phyloP scores from a whole-genome alignment of 2,113 vertebrate genomes.

The Antechinus flavipes region DNA sequence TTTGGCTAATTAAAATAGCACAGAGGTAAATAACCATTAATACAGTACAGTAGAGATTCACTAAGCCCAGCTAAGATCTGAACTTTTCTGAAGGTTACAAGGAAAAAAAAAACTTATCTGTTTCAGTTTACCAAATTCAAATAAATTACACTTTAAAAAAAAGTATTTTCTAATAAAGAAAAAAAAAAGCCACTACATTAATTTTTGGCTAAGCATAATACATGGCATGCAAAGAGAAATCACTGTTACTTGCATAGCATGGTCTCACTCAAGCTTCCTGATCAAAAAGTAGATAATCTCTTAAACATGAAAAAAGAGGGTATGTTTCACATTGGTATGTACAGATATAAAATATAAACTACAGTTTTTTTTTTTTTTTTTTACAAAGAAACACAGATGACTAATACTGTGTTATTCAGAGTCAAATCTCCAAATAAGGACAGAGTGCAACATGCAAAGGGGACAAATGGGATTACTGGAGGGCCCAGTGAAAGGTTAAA shows the following conservation, averaged over 20 bases:
- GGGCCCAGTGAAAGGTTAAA: constrained; percentile 63
- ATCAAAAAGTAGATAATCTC: constrained; percentile 67
- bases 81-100: constrained; percentile 30
- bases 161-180: constrained; percentile 52
- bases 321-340: constrained; percentile 77
- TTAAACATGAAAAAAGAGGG: constrained; percentile 64
- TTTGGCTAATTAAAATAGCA: constrained; percentile 70
- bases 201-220: constrained; percentile 81
- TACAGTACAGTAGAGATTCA: constrained; percentile 75
- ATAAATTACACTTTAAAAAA: constrained; percentile 65
- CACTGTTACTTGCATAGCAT: constrained; percentile 72
- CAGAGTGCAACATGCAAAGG: constrained; percentile 76
- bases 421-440: constrained; percentile 65
- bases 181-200: constrained; percentile 71
- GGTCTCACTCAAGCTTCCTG: constrained; percentile 74
- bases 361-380: constrained; percentile 50
- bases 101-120: constrained; percentile 49
- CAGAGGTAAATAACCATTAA: constrained; percentile 77
- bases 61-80: constrained; percentile 58
- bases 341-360: constrained; percentile 84
- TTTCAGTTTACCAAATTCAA: constrained; percentile 75
- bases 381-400: constrained; percentile 80
- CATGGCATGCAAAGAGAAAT: constrained; percentile 82
- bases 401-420: constrained; percentile 71
- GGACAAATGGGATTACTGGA: constrained; percentile 71